phyloP scores from a whole-genome alignment of 2,888 invertebrate genomes.

The Parnassius mnemosyne region DNA sequence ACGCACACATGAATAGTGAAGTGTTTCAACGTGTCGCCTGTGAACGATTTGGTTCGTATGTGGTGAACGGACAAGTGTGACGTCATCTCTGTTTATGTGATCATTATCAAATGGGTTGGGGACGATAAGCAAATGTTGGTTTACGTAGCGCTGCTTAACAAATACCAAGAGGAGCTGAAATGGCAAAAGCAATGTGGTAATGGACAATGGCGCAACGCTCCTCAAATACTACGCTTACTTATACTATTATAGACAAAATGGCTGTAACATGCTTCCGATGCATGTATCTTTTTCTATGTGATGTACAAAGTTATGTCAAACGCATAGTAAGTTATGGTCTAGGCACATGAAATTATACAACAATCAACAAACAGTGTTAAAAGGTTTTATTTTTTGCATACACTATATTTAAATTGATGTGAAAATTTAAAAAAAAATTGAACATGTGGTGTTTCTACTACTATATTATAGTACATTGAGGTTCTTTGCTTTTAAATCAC shows the following conservation, averaged over 20 bases:
- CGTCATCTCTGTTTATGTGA: not conserved
- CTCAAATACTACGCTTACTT: slow-evolving; percentile 26
- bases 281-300: slow-evolving; percentile 22
- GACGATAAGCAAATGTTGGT: not conserved
- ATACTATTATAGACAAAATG: slow-evolving; percentile 22
- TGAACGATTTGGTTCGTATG: no score
- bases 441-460: slow-evolving; percentile 1
- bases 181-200: not conserved
- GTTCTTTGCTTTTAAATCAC: slow-evolving; percentile 19
- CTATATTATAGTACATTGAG: slow-evolving; percentile 1
- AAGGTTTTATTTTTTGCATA: not conserved
- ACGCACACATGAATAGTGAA: not conserved
- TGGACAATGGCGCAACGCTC: slow-evolving; percentile 6
- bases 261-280: slow-evolving; percentile 25
- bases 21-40: not conserved
- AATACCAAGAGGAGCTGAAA: not conserved
- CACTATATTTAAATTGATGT: slow-evolving; percentile 5
- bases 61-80: not conserved
- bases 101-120: not conserved
- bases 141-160: not conserved
- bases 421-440: not conserved
- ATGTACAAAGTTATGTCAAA: slow-evolving; percentile 23
- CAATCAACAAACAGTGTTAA: not conserved
- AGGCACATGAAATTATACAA: slow-evolving; percentile 12
- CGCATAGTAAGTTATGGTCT: slow-evolving; percentile 12